These are phyloP conservation scores for Ceratosolen solmsi DNA, from an alignment of 1,140 invertebrate genomes.

Conservation along the genomic window DNA sequence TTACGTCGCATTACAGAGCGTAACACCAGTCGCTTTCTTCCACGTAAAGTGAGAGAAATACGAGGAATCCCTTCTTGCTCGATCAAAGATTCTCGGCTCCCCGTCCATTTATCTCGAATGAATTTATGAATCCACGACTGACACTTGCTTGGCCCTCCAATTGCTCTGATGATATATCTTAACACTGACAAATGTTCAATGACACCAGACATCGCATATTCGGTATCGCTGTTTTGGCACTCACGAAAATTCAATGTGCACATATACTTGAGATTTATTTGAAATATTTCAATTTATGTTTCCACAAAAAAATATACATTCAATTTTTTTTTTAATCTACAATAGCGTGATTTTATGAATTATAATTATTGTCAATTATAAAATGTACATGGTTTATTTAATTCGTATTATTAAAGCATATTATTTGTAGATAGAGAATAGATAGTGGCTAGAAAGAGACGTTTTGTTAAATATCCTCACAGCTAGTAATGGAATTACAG, in stretches of 20 bases:
- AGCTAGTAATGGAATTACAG: too few species aligned
- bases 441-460: too few species aligned
- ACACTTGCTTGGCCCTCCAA: background rate
- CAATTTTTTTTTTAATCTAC: too few species aligned
- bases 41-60: background rate
- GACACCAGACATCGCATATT: background rate
- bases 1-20: too few species aligned
- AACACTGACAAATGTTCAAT: background rate
- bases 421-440: too few species aligned
- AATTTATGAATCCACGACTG: conserved; percentile 8
- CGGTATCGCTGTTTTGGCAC: background rate
- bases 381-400: too few species aligned
- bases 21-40: background rate
- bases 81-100: background rate
- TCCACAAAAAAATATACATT: too few species aligned
- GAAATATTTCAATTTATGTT: background rate
- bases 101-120: background rate
- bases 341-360: too few species aligned
- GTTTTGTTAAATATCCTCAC: too few species aligned
- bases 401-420: too few species aligned
- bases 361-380: too few species aligned
- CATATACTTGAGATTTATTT: background rate
- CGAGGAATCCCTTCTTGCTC: background rate
- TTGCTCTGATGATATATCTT: background rate
- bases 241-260: background rate